Conservation (phyloP, 2,797 vertebrate species). For the Galago senegalensis region DNA sequence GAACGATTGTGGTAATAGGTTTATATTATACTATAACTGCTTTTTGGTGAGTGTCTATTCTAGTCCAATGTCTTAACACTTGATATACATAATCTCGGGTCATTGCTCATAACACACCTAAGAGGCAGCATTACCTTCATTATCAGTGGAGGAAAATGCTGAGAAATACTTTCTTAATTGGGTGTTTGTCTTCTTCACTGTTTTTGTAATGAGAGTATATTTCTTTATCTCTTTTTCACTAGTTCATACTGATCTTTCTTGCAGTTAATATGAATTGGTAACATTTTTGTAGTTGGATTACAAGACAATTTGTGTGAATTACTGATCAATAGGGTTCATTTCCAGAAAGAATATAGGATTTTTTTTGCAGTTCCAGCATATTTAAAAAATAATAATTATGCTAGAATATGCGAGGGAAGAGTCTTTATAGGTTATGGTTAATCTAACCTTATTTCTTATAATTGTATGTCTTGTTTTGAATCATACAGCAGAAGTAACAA, state of each 20-base stretch:
- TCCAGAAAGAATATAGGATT: neutral
- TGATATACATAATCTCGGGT: neutral
- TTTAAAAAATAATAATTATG: constrained; percentile 22
- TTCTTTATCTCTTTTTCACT: neutral
- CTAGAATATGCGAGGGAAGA: neutral
- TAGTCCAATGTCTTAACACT: neutral
- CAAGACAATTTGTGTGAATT: constrained; percentile 9
- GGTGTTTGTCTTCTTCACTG: neutral
- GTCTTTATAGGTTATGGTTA: constrained; percentile 12
- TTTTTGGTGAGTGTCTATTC: constrained; percentile 33
- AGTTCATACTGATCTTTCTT: constrained; percentile 52
- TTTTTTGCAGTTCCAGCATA: constrained; percentile 52
- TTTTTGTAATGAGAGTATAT: neutral
- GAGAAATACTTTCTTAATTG: constrained; percentile 41
- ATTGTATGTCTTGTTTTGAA: constrained; percentile 2
- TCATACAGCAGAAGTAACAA: constrained; percentile 57
- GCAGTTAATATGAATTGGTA: constrained; percentile 27
- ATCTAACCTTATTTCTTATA: constrained; percentile 2
- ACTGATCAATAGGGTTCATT: constrained; percentile 29
- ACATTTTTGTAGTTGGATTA: constrained; percentile 48
- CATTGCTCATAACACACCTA: neutral
- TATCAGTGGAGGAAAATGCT: constrained; percentile 8
- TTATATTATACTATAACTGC: neutral
- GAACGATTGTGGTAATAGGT: neutral
- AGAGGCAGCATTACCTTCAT: constrained; percentile 30